phyloP scores from a whole-genome alignment of 2,113 vertebrate genomes.

The Australoheros scitulus region DNA sequence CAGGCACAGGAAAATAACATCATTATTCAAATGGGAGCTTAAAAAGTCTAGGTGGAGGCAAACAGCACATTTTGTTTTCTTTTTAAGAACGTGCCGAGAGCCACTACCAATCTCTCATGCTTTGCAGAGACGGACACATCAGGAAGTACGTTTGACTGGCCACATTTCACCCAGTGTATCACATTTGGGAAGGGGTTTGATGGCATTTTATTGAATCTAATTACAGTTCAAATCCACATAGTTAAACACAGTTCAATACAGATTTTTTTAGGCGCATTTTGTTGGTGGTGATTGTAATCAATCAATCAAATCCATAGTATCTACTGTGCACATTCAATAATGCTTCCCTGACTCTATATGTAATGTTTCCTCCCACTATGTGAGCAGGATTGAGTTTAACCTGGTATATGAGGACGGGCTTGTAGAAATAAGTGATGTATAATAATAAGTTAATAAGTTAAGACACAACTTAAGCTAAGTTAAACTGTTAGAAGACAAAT shows the following conservation, averaged over 20 bases:
- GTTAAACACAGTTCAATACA: not conserved
- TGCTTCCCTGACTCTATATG: not conserved
- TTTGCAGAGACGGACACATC: no score
- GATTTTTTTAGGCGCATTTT: accelerated
- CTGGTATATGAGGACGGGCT: not conserved
- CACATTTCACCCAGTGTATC: not conserved
- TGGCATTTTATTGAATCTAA: not conserved
- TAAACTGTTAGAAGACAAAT: not conserved
- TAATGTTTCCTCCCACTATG: not conserved
- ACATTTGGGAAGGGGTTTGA: not conserved
- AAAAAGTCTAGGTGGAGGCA: no score
- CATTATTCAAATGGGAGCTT: accelerated
- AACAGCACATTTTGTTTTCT: no score
- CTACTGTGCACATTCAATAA: not conserved
- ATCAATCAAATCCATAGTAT: not conserved
- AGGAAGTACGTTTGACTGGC: not conserved
- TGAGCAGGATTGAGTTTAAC: not conserved
- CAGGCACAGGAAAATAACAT: not conserved
- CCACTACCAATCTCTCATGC: no score
- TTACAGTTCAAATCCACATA: accelerated
- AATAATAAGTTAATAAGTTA: no score
- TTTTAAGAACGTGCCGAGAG: not conserved
- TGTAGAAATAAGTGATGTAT: not conserved
- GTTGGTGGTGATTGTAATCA: not conserved
- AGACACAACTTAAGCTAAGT: not conserved